Base-by-base conservation (phyloP, 1,140 invertebrate species). In the Monochamus saltuarius region DNA sequence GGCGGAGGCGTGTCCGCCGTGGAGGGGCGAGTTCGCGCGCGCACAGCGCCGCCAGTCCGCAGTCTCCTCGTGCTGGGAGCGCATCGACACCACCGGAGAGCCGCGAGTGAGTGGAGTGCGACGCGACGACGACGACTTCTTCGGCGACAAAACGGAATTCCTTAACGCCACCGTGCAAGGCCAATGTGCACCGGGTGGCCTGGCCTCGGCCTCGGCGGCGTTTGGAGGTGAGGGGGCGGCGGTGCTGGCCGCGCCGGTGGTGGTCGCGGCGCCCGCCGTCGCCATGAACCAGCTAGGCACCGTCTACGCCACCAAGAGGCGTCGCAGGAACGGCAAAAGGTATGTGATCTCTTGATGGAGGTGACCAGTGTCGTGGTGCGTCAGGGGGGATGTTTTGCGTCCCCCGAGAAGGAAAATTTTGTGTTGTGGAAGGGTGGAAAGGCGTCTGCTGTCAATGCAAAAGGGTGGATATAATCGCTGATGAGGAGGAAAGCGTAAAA, bases 301-400 rank as follows among this genome's bases (percentile, higher is more conserved):
- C 67, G 94, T 96, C 71, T 97, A 97, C 77, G 94, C 94, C 57
- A 97, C 94, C 56, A 97, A 97, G 77, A 79, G 94, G 70, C 82
- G 94, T 74, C 82, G 94, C 72, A 82, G 94, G 69, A 97, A 95
- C 79, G 94, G 93, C 65, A 97, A 97, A 83, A 96, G 92, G 94
- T 97, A 80, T 81, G 82, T 52, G 51, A 1, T 42, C 10, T 42
- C 16, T 3, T 3, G 14, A 29, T 29, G 22, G 22, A 29, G 6
- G 22, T 29, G 22, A 29, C 6, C 22, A 6, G 22, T 29, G 22
- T 29, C 22, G 22, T 29, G 22, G 22, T 29, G 22, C 22, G 6
- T 6, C 2, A 29, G 22, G 22, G 22, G 22, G 22, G 22, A 3
- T 29, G 2, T 6, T 2, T 29, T 2, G 22, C 6, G 6, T 2